Evolutionary conservation across 1,140 invertebrate species (phyloP), one percentile per base, ranked within the genome.

Genomic region (Temnothorax curvispinosus): DNA sequence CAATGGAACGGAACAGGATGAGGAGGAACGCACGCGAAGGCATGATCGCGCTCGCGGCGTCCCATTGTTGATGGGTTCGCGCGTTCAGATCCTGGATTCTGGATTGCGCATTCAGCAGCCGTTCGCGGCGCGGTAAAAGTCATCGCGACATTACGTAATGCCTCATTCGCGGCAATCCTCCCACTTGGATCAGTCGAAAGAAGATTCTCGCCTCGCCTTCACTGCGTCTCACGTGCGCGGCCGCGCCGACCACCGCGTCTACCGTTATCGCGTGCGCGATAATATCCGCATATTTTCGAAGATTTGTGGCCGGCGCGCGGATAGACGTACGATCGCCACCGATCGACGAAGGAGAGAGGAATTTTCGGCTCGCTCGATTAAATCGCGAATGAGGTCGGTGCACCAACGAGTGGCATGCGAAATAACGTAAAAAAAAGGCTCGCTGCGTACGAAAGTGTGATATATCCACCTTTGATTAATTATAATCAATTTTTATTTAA

Each of bases 121-220:
- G 64, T 87, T 32, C 44, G 65, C 75, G 54, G 58, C 50, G 86
- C 71, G 74, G 86, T 88, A 89, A 89, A 89, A 89, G 88, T 88
- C 88, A 58, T 7, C 38, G 71, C 54, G 74, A 38, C 67, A 67
- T 89, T 89, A 72, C 86, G 58, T 80, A 89, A 89, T 44, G 67
- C 47, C 27, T 77, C 47, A 41, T 18, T 62, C 62, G 21, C 35
- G 47, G 35, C 13, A 62, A 84, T 89, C 52, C 78, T 87, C 35
- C 64, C 54, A 60, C 62, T 69, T 58, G 52, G 41, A 69, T 85
- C 72, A 67, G 67, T 85, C 56, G 81, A 87, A 82, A 88, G 62
- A 77, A 56, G 76, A 86, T 87, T 35, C 74, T 69, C 54, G 52
- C 85, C 21, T 80, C n/a, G 58, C 35, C 64, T 84, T 81, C 32